Evolutionary conservation across 2,888 invertebrate species (phyloP), one percentile per base, ranked within the genome.

Genomic region (Drosophila rubida): DNA sequence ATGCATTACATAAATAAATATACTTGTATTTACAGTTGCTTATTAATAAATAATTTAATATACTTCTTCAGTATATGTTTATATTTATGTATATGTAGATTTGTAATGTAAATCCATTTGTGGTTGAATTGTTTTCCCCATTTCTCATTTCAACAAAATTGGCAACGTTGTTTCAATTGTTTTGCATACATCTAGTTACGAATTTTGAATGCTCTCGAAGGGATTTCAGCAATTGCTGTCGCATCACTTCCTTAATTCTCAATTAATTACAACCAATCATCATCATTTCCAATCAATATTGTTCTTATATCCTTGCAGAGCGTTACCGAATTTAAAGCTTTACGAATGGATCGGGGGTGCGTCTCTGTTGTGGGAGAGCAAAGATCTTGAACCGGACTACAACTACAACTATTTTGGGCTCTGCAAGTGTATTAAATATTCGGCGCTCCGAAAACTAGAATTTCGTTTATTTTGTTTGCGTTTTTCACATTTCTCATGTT

Each of bases 231-330:
- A 41, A 13, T 35, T 58, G 35, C 23, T 51, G 23, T 27, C 35
- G 16, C 16, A 39, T 32, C 53, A 59, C 48, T 57, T 69, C 68
- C 69, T 78, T 73, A 85, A 77, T 64, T 75, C 58, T 67, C 30
- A 44, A 23, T 45, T 55, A 63, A 69, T 60, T 81, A 87, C 89
- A 87, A 87, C 89, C 87, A 83, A 83, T 89, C 75, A 53, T 66
- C 49, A 44, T 55, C 51, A 27, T 22, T 42, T n/a, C 16, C 37
- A 25, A 41, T 60, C 67, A 64, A 16, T 50, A 44, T 14, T 4
- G 41, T 42, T 51, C 9, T 55, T 45, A 30, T 45, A 13, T 46
- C 55, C 35, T 64, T 65, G 69, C 69, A 59, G 66, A 64, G 5
- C 14, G 22, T 41, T 14, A 23, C 4, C 16, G 30, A 39, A 22